These are phyloP conservation scores for Noctua janthe DNA, from an alignment of 2,888 invertebrate genomes.

Conservation along the genomic window DNA sequence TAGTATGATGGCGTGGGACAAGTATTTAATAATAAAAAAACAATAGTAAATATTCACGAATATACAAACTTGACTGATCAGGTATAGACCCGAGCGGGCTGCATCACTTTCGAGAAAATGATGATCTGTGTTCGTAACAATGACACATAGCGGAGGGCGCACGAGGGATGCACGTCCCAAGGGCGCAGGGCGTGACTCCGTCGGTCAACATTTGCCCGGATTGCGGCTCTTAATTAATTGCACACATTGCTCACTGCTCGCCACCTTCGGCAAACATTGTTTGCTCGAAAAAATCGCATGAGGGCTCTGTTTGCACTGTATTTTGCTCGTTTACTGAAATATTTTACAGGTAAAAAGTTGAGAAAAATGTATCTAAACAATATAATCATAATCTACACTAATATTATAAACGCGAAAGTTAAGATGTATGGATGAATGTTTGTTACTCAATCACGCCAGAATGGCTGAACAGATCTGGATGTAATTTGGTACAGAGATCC, in stretches of 20 bases:
- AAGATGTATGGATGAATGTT: too few species aligned
- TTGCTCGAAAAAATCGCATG: conserved; percentile 52
- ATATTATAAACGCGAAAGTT: too few species aligned
- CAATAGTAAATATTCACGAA: neutral
- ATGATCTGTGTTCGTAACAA: conserved; percentile 19
- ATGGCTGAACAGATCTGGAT: too few species aligned
- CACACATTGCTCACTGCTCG: conserved; percentile 69
- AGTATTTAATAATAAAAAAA: neutral
- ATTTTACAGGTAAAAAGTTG: neutral
- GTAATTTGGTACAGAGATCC: too few species aligned
- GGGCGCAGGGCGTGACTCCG: conserved; percentile 50
- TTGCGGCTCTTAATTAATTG: conserved; percentile 76
- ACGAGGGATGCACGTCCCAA: conserved; percentile 39
- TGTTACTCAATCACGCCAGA: too few species aligned
- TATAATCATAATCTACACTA: neutral
- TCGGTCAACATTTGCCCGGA: conserved; percentile 72
- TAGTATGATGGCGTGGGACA: too few species aligned
- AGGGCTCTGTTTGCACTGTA: conserved; percentile 19
- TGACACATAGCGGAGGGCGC: conserved; percentile 12
- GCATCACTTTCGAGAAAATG: neutral
- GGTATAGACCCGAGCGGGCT: neutral
- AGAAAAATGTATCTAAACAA: neutral
- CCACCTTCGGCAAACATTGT: conserved; percentile 54
- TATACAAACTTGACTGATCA: neutral
- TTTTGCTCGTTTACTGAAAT: conserved; percentile 19